phyloP scores from a whole-genome alignment of 2,797 vertebrate genomes.

The Falco peregrinus region DNA sequence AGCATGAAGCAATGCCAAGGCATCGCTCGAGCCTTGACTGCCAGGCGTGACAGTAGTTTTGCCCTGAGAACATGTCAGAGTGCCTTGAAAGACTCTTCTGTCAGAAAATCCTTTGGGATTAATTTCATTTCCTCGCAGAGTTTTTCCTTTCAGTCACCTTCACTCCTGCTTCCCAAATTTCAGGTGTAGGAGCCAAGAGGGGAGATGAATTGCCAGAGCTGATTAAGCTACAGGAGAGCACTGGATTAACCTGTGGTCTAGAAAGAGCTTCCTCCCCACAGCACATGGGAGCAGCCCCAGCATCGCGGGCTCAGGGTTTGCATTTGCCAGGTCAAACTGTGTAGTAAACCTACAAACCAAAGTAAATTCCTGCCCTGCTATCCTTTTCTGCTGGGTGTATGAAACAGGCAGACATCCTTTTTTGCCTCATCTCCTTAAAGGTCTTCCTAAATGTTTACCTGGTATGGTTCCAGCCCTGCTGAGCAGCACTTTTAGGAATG shows the following conservation, averaged over 20 bases:
- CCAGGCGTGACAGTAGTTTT: not conserved
- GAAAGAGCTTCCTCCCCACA: not conserved
- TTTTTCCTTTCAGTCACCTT: not conserved
- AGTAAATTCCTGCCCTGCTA: not conserved
- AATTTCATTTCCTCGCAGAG: not conserved
- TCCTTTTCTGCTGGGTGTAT: not conserved
- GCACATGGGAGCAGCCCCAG: not conserved
- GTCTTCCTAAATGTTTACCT: not conserved
- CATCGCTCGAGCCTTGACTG: not conserved
- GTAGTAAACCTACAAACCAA: not conserved
- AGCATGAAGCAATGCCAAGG: not conserved
- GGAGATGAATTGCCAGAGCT: not conserved
- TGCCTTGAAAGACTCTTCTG: not conserved
- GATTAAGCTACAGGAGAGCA: not conserved
- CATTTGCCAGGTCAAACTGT: not conserved
- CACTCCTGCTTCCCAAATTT: not conserved
- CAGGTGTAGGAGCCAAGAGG: not conserved
- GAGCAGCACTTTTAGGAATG: not conserved
- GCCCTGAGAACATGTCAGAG: slow-evolving; percentile 18
- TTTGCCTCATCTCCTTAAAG: not conserved
- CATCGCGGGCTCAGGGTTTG: not conserved
- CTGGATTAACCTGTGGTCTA: not conserved
- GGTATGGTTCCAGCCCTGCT: not conserved
- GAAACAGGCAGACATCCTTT: not conserved
- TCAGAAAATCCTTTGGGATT: slow-evolving; percentile 48